Conservation (phyloP, 2,113 vertebrate genomes). For the Ranitomeya imitator region DNA sequence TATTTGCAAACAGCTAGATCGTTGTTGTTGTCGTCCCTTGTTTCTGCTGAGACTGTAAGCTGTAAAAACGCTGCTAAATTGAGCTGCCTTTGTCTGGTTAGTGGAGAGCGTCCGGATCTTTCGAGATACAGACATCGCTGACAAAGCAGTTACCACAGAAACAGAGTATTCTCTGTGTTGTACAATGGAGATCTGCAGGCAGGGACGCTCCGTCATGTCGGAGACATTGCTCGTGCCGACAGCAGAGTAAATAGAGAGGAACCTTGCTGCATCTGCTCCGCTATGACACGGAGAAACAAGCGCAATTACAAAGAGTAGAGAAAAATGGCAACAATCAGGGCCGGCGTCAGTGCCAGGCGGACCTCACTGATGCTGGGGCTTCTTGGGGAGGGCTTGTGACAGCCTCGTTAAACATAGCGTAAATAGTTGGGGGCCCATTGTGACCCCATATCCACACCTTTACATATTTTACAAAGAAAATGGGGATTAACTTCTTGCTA, state of each 20-base stretch:
- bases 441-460: not conserved
- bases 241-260: conserved; percentile 1
- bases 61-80: conserved; percentile 19
- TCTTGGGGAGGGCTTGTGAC: too few species aligned
- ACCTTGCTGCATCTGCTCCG: not conserved
- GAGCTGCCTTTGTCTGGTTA: conserved; percentile 45
- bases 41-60: conserved; percentile 29
- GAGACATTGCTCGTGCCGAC: not conserved
- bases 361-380: not conserved
- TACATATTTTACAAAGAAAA: not conserved
- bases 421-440: not conserved
- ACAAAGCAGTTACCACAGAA: conserved; percentile 56
- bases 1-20: conserved; percentile 10
- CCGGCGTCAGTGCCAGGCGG: not conserved
- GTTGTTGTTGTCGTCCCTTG: not conserved
- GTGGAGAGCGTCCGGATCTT: conserved; percentile 27
- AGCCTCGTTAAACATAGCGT: not conserved
- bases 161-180: conserved; percentile 36
- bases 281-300: not conserved
- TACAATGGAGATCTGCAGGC: conserved; percentile 5
- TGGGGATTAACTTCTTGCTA: not conserved
- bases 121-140: conserved; percentile 45
- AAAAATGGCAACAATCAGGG: too few species aligned
- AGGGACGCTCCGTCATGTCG: not conserved
- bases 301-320: too few species aligned